These are phyloP conservation scores for Oryzias sinensis DNA, from an alignment of 2,797 vertebrate genomes.

Conservation along the genomic window DNA sequence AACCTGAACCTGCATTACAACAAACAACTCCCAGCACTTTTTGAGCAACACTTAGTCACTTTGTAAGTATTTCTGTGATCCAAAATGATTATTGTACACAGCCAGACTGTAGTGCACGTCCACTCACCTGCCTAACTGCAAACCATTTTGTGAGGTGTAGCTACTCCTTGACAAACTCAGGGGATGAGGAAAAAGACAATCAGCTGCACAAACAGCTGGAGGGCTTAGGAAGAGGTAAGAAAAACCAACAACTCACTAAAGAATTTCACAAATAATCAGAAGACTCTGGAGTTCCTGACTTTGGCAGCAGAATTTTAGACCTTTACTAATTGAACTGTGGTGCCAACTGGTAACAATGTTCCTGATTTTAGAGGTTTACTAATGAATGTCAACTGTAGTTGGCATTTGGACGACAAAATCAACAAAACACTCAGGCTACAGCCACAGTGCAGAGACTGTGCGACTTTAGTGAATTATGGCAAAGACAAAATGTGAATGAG, in stretches of 20 bases:
- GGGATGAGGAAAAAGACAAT: background rate
- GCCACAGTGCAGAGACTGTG: background rate
- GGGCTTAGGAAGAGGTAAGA: background rate
- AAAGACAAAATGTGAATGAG: slow-evolving; percentile 14
- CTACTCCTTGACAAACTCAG: background rate
- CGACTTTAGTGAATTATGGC: background rate
- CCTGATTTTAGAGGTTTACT: background rate
- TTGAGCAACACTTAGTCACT: too few species aligned
- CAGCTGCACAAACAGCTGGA: background rate
- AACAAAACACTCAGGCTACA: background rate
- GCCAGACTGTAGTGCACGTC: background rate
- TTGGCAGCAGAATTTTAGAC: background rate
- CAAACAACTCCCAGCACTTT: too few species aligned
- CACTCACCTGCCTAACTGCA: background rate
- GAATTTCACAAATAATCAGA: slow-evolving; percentile 1
- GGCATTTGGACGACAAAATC: background rate
- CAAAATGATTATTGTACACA: background rate
- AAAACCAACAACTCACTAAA: background rate
- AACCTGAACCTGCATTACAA: too few species aligned
- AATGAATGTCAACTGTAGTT: background rate
- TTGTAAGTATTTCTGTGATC: too few species aligned
- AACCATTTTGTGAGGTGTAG: background rate
- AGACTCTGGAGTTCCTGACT: background rate
- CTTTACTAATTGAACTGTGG: background rate
- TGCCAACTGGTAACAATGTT: background rate